Conservation (phyloP, 2,888 invertebrate genomes). For the Seira ritae region DNA sequence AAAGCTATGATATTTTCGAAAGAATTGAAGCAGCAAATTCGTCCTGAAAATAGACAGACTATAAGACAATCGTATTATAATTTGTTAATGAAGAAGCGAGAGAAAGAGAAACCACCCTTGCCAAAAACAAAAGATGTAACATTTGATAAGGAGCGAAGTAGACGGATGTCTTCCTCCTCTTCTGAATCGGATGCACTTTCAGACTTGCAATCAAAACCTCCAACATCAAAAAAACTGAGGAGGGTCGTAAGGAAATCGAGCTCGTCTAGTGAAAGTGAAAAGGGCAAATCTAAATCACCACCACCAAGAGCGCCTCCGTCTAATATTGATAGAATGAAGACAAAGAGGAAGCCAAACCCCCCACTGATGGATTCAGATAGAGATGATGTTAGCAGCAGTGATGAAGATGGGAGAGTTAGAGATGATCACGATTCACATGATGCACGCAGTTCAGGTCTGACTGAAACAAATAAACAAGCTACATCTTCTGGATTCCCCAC, state of each 20-base stretch:
- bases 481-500: no score
- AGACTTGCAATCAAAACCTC: not conserved
- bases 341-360: no score
- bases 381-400: not conserved
- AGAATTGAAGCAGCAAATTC: not conserved
- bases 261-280: not conserved
- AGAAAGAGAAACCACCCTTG: not conserved
- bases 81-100: not conserved
- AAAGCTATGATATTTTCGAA: not conserved
- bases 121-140: not conserved
- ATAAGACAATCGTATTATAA: not conserved
- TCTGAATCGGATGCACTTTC: not conserved
- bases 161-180: no score
- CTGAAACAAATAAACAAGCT: not conserved
- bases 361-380: not conserved
- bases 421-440: not conserved
- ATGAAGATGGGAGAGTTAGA: not conserved
- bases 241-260: not conserved
- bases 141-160: not conserved
- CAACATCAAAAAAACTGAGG: not conserved
- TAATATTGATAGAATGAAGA: not conserved
- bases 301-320: not conserved
- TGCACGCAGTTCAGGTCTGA: not conserved
- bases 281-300: no score
- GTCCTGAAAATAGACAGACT: not conserved